phyloP scores from a whole-genome alignment of 2,797 vertebrate genomes.

The Schizothorax lantsangensis region DNA sequence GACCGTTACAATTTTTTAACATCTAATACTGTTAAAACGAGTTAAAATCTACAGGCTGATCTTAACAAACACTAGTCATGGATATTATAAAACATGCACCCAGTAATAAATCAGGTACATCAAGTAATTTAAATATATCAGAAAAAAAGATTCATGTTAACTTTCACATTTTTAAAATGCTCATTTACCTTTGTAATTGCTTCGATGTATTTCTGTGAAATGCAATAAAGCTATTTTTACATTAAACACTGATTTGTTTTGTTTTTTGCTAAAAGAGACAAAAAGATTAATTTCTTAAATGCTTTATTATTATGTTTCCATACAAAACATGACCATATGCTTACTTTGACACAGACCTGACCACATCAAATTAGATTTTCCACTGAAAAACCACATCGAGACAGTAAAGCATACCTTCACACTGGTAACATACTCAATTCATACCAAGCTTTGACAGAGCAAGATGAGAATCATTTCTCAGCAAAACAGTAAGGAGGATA shows the following conservation, averaged over 20 bases:
- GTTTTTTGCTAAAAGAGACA: not conserved
- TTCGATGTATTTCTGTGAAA: not conserved
- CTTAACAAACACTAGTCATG: not conserved
- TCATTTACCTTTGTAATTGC: not conserved
- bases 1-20: not conserved
- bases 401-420: not conserved
- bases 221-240: not conserved
- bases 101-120: not conserved
- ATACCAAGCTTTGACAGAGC: not conserved
- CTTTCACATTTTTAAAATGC: too few relatives aligned
- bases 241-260: not conserved
- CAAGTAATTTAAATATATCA: too few relatives aligned
- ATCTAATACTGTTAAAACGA: not conserved
- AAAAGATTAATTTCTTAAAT: slow-evolving; percentile 7
- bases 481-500: not conserved
- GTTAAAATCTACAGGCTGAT: not conserved
- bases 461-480: not conserved
- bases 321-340: not conserved
- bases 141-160: not conserved
- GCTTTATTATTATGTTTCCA: slow-evolving; percentile 53
- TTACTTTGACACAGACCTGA: not conserved
- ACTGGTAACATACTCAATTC: not conserved
- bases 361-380: not conserved
- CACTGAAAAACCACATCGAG: not conserved
- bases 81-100: not conserved